Conservation (phyloP, 2,888 invertebrate species). For the Stenchaetothrips biformis region DNA sequence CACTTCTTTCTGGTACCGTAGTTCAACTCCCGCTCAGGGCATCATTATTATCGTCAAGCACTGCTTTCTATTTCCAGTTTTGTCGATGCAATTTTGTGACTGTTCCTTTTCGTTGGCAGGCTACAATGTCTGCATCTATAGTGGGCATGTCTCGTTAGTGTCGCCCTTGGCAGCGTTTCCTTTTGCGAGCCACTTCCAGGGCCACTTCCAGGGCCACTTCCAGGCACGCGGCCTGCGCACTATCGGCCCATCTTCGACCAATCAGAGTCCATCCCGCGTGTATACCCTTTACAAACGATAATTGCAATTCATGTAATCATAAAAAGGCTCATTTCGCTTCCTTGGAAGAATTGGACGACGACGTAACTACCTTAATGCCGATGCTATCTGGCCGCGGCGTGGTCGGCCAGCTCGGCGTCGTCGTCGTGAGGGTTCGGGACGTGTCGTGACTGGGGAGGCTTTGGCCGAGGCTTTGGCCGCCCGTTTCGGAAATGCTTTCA, state of each 20-base stretch:
- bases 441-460: too few species aligned
- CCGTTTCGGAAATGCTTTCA: too few species aligned
- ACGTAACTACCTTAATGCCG: constrained; percentile 15
- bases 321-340: constrained; percentile 18
- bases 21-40: too few species aligned
- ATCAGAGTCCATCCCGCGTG: background rate
- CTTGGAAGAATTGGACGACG: background rate
- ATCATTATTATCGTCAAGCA: too few species aligned
- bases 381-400: background rate
- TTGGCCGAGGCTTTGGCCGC: too few species aligned
- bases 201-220: background rate
- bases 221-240: background rate
- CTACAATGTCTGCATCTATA: too few species aligned
- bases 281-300: constrained; percentile 12
- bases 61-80: too few species aligned
- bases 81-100: too few species aligned
- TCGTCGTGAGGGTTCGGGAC: background rate
- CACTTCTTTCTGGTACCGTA: background rate
- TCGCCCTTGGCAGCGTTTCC: too few species aligned
- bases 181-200: background rate
- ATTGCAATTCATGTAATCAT: constrained; percentile 23
- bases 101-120: too few species aligned
- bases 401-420: background rate
- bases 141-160: too few species aligned
- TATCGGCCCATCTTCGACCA: background rate